Percentiles rank a stretch among this genome's conserved stretches.
Conservation (phyloP, 2,797 vertebrate genomes). For the Notolepis coatsorum region DNA sequence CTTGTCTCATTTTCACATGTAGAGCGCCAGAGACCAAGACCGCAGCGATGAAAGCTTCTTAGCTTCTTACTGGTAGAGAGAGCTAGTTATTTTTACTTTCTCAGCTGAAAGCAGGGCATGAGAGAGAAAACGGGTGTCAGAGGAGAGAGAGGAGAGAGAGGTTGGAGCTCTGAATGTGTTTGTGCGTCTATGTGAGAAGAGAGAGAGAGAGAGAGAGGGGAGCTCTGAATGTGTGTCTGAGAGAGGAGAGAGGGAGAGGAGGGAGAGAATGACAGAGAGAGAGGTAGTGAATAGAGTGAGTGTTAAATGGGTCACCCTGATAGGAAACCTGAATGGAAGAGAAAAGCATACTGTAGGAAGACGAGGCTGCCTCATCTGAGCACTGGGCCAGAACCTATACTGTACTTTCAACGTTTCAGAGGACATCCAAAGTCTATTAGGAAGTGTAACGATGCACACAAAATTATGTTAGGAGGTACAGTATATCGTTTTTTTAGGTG, state of each 20-base stretch:
- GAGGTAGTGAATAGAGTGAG: slow-evolving; percentile 44
- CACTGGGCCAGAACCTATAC: slow-evolving; percentile 22
- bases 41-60: slow-evolving; percentile 55
- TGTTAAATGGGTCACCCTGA: slow-evolving; percentile 76
- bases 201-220: slow-evolving; percentile 41
- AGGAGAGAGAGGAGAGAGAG: slow-evolving; percentile 57
- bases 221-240: slow-evolving; percentile 6
- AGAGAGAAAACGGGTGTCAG: neutral
- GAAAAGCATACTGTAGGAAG: slow-evolving; percentile 20
- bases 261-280: slow-evolving; percentile 15
- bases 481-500: too few species aligned
- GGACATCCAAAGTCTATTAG: slow-evolving; percentile 1
- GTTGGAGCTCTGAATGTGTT: too few species aligned
- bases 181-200: slow-evolving; percentile 28
- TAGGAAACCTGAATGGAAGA: slow-evolving; percentile 49
- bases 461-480: too few species aligned
- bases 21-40: slow-evolving; percentile 45
- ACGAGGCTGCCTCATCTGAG: slow-evolving; percentile 21
- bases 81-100: slow-evolving; percentile 76
- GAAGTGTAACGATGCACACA: slow-evolving; percentile 13
- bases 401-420: slow-evolving; percentile 39
- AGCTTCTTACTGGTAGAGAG: slow-evolving; percentile 53
- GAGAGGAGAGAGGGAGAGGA: slow-evolving; percentile 21
- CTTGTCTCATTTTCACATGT: slow-evolving; percentile 46
- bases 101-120: slow-evolving; percentile 64